phyloP scores from a whole-genome alignment of 2,113 vertebrate species.

The Brienomyrus longianalis region DNA sequence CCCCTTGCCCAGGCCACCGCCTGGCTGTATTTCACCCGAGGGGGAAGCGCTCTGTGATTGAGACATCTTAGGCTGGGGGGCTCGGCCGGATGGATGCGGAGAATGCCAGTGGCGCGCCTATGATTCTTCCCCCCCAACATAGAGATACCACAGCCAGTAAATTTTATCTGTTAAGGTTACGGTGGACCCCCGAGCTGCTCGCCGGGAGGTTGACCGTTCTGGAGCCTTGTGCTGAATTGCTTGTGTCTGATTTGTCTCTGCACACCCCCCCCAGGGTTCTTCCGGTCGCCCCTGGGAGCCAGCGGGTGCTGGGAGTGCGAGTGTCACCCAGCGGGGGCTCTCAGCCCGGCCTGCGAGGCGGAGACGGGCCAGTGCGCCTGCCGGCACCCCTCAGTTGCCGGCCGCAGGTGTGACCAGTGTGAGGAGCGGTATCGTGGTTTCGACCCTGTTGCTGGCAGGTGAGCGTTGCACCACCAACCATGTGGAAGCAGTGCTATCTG shows the following conservation, averaged over 20 bases:
- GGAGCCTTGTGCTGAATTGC: background rate
- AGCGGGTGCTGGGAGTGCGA: conserved; percentile 67
- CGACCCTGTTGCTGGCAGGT: conserved; percentile 74
- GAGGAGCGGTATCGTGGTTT: conserved; percentile 74
- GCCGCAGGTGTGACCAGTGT: conserved; percentile 71
- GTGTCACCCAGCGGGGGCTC: conserved; percentile 70
- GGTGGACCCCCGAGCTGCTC: background rate
- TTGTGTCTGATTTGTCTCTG: background rate
- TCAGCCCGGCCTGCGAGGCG: conserved; percentile 57
- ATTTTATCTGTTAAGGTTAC: conserved; percentile 15
- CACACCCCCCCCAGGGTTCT: conserved; percentile 64
- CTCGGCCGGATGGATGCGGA: conserved; percentile 31
- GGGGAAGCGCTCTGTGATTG: conserved; percentile 35
- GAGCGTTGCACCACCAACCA: conserved; percentile 32
- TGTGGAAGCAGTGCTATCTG: background rate
- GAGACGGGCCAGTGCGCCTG: conserved; percentile 72
- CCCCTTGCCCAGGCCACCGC: background rate
- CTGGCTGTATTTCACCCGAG: conserved; percentile 33
- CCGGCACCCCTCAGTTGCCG: conserved; percentile 63
- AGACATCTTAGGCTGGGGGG: conserved; percentile 38
- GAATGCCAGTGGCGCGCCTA: conserved; percentile 17
- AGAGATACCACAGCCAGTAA: conserved; percentile 12
- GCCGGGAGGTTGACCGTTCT: background rate
- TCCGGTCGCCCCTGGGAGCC: conserved; percentile 46
- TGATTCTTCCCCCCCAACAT: conserved; percentile 15